phyloP scores from a whole-genome alignment of 2,113 vertebrate genomes.

The Oncorhynchus clarkii region DNA sequence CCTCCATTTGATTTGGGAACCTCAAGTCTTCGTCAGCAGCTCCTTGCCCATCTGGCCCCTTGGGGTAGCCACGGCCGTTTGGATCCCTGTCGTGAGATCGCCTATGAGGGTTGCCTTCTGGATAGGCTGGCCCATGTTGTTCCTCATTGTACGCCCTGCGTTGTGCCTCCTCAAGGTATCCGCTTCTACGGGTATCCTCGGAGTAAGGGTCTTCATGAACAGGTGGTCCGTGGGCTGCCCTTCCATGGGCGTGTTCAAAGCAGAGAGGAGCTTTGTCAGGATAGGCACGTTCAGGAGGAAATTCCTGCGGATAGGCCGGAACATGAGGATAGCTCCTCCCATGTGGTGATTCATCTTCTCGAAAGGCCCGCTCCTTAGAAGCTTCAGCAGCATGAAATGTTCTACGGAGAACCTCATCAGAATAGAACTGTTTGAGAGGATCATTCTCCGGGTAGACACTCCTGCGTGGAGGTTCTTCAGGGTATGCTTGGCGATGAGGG shows the following conservation, averaged over 20 bases:
- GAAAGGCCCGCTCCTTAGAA: background rate
- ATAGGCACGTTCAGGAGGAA: background rate
- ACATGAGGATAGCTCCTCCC: background rate
- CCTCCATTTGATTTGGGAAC: slow-evolving; percentile 25
- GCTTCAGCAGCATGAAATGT: background rate
- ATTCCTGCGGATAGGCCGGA: background rate
- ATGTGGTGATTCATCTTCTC: background rate
- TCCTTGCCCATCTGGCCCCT: slow-evolving; percentile 22
- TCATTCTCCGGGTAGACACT: slow-evolving; percentile 38
- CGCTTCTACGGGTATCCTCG: background rate
- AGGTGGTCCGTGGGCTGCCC: background rate
- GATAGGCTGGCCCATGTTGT: background rate
- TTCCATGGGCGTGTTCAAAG: slow-evolving; percentile 4
- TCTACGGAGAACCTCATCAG: slow-evolving; percentile 37
- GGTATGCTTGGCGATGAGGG: background rate
- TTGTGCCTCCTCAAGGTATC: background rate
- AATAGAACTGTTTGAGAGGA: slow-evolving; percentile 47
- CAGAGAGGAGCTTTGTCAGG: background rate
- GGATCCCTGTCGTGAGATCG: slow-evolving; percentile 38
- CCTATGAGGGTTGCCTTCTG: slow-evolving; percentile 15
- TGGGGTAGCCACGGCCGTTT: slow-evolving; percentile 5
- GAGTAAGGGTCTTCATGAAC: background rate
- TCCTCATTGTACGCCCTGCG: slow-evolving; percentile 10
- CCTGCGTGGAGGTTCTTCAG: slow-evolving; percentile 21
- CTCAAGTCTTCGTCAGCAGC: slow-evolving; percentile 37